Conservation (phyloP, 2,888 invertebrate species). For the Conops quadrifasciatus region DNA sequence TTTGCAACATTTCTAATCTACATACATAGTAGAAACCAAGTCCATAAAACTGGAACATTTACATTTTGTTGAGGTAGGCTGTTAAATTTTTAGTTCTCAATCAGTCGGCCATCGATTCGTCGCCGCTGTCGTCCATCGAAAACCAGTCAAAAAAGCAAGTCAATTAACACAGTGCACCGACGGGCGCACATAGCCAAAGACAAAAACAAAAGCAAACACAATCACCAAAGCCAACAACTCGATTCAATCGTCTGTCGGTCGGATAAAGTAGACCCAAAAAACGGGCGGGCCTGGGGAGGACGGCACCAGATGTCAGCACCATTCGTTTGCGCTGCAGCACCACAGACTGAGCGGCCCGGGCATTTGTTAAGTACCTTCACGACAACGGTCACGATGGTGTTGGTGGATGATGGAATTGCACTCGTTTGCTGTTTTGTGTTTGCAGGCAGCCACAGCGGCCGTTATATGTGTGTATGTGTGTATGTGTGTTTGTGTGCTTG, state of each 20-base stretch:
- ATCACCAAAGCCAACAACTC: constrained; percentile 17
- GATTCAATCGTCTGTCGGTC: neutral
- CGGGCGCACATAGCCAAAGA: neutral
- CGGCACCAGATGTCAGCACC: no score
- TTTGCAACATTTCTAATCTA: no score
- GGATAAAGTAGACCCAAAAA: constrained; percentile 12
- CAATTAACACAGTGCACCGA: neutral
- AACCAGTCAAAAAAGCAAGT: neutral
- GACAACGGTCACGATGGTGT: neutral
- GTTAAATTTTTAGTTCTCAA: no score
- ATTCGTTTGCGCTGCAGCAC: no score
- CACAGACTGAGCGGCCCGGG: no score
- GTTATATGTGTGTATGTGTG: neutral
- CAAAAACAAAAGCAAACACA: neutral
- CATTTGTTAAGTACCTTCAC: no score
- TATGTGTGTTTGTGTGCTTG: neutral
- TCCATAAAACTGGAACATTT: no score
- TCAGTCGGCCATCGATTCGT: no score
- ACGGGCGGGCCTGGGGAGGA: neutral
- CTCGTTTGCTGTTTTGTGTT: neutral
- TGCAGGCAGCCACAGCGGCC: neutral
- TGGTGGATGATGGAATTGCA: neutral
- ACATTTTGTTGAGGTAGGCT: no score
- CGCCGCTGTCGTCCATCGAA: no score
- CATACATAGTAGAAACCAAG: no score